These are phyloP conservation scores for Steinernema feltiae DNA, from an alignment of 1,140 invertebrate species.

Conservation along the genomic window DNA sequence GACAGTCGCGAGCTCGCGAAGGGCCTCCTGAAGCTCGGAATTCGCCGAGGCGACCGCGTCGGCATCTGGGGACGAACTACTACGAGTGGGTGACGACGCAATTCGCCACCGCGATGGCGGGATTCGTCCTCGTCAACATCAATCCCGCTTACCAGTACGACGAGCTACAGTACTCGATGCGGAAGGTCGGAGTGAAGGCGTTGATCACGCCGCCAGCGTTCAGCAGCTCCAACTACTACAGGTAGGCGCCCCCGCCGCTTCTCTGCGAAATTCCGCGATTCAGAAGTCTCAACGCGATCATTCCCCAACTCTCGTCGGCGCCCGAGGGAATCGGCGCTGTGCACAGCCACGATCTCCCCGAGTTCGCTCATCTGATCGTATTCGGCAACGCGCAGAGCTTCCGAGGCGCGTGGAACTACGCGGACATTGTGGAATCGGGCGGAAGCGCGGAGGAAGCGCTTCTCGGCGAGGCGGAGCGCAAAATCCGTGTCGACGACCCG, in stretches of 20 bases:
- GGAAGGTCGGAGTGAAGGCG: conserved; percentile 63
- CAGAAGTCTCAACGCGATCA: conserved; percentile 39
- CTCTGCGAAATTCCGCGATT: background rate
- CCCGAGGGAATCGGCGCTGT: conserved; percentile 40
- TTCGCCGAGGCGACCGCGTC: conserved; percentile 74
- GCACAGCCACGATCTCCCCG: conserved; percentile 44
- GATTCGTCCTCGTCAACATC: conserved; percentile 74
- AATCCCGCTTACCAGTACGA: conserved; percentile 74
- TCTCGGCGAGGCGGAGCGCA: conserved; percentile 59
- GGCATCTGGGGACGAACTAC: conserved; percentile 80
- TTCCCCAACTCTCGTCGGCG: conserved; percentile 44
- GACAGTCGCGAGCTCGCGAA: conserved; percentile 67
- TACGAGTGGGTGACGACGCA: conserved; percentile 74
- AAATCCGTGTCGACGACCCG: conserved; percentile 58
- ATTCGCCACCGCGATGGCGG: conserved; percentile 73
- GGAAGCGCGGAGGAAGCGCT: conserved; percentile 59
- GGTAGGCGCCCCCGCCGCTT: conserved; percentile 9
- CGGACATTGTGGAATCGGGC: conserved; percentile 50
- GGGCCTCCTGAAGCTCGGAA: conserved; percentile 70
- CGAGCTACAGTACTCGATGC: conserved; percentile 74
- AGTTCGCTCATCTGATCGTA: conserved; percentile 53
- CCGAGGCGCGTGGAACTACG: conserved; percentile 55
- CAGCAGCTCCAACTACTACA: conserved; percentile 55
- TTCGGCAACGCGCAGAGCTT: conserved; percentile 49
- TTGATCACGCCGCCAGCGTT: conserved; percentile 50